Evolutionary conservation across 2,797 vertebrate genomes (phyloP).

Genomic region (Helicolenus hilgendorfi): DNA sequence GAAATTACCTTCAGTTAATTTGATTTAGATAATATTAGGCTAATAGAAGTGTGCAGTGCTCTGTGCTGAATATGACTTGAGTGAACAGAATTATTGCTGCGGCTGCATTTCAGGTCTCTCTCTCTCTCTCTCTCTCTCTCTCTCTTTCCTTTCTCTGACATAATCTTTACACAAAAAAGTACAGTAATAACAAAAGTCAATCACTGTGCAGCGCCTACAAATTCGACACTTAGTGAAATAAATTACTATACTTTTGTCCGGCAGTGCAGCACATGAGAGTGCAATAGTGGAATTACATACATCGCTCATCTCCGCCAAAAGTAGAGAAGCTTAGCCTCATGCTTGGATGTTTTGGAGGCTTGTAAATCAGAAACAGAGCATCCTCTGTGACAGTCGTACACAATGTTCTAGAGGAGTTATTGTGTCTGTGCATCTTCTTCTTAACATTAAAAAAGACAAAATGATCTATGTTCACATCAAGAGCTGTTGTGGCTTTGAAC

Average conservation of each 20-base stretch:
- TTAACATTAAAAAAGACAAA: background rate
- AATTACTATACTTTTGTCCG: conserved; percentile 49
- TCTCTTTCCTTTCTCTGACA: conserved; percentile 27
- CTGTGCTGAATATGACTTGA: conserved; percentile 71
- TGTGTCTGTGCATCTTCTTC: background rate
- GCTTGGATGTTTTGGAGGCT: conserved; percentile 4
- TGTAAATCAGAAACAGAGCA: conserved; percentile 15
- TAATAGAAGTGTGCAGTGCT: conserved; percentile 67
- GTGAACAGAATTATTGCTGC: conserved; percentile 44
- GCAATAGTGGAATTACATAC: conserved; percentile 40
- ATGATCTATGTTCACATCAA: background rate
- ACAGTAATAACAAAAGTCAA: conserved; percentile 35
- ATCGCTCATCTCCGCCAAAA: conserved; percentile 26
- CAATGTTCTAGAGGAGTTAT: background rate
- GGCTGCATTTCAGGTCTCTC: conserved; percentile 32
- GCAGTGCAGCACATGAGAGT: background rate
- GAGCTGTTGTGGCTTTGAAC: background rate
- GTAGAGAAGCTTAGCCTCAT: background rate
- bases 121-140: background rate
- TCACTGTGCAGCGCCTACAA: background rate
- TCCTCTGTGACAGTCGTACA: background rate
- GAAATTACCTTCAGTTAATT: conserved; percentile 83
- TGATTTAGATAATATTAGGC: conserved; percentile 80
- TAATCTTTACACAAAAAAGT: conserved; percentile 39
- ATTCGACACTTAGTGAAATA: conserved; percentile 56